Conservation (phyloP, 1,140 invertebrate genomes). For the Habropoda laboriosa region DNA sequence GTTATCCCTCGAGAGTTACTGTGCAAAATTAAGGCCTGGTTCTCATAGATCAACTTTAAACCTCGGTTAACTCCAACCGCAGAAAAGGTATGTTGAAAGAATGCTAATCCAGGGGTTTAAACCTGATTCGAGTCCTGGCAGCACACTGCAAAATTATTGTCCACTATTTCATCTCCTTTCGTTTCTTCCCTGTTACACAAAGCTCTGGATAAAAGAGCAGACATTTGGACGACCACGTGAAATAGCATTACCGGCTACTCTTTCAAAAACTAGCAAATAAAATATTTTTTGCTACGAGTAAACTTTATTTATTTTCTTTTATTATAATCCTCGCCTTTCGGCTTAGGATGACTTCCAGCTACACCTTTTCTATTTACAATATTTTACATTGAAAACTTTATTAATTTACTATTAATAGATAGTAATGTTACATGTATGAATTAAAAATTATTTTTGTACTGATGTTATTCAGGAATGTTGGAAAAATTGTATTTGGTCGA, state of each 20-base stretch:
- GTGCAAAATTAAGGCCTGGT: not conserved
- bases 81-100: constrained; percentile 31
- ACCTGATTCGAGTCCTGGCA: constrained; percentile 17
- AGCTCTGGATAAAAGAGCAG: not conserved
- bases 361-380: no score
- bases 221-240: not conserved
- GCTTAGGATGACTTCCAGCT: no score
- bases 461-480: no score
- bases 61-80: constrained; percentile 36
- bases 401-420: no score
- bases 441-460: no score
- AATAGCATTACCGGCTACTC: not conserved
- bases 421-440: no score
- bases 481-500: no score
- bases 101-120: constrained; percentile 44
- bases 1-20: no score
- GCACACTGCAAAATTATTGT: constrained; percentile 29
- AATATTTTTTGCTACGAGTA: not conserved
- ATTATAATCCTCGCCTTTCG: no score
- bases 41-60: constrained; percentile 48
- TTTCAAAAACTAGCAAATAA: not conserved
- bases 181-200: not conserved
- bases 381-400: no score
- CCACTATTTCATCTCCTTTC: not conserved
- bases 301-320: no score